phyloP scores from a whole-genome alignment of 2,888 invertebrate genomes.

The Oasisia sp. region DNA sequence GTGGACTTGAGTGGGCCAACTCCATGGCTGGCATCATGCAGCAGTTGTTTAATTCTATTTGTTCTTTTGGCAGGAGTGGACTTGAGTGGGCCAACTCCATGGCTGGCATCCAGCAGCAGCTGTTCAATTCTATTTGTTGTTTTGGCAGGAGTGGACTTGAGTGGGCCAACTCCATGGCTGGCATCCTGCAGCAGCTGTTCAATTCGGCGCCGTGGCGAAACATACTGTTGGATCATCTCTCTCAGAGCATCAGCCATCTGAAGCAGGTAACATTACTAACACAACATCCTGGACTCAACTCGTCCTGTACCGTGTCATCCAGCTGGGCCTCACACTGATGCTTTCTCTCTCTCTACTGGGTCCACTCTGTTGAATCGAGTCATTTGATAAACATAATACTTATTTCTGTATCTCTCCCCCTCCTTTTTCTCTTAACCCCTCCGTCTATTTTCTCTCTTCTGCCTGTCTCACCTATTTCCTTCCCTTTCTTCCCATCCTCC shows the following conservation, averaged over 20 bases:
- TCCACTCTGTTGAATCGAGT: neutral
- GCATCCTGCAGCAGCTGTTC: constrained; percentile 57
- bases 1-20: no score
- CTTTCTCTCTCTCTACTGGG: neutral
- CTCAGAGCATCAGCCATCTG: constrained; percentile 37
- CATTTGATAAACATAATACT: neutral
- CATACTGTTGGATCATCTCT: constrained; percentile 53
- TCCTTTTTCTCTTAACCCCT: no score
- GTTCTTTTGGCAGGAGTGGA: constrained; percentile 36
- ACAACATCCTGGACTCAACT: neutral
- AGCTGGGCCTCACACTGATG: neutral
- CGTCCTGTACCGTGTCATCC: neutral
- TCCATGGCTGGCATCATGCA: no score
- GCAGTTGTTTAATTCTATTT: no score
- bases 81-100: no score
- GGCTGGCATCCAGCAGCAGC: no score
- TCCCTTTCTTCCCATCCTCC: neutral
- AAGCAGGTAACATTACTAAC: constrained; percentile 18
- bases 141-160: constrained; percentile 55
- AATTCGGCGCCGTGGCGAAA: constrained; percentile 52
- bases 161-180: constrained; percentile 61
- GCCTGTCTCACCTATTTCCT: neutral
- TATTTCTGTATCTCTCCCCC: no score
- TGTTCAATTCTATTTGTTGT: neutral
- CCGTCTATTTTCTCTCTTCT: no score